These are phyloP conservation scores for Austrofundulus limnaeus DNA, from an alignment of 2,113 vertebrate genomes.

Conservation along the genomic window DNA sequence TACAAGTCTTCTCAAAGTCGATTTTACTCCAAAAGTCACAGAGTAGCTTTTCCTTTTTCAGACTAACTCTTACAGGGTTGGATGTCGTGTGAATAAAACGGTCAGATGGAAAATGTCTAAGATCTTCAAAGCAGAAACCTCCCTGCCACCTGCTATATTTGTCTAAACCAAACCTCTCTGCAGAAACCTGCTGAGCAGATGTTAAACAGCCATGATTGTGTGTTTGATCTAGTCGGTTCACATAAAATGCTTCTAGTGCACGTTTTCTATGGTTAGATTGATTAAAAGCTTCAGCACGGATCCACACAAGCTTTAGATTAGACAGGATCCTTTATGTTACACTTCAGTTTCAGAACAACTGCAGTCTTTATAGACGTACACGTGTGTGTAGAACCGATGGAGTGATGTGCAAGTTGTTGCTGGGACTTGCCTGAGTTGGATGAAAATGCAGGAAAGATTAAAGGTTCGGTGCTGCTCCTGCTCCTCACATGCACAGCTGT, in stretches of 20 bases:
- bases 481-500: not conserved
- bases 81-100: too few species aligned
- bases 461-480: not conserved
- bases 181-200: not conserved
- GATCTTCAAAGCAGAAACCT: not conserved
- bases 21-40: too few species aligned
- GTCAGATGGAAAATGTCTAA: not conserved
- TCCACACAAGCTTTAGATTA: too few species aligned
- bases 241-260: not conserved
- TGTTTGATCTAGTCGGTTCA: constrained; percentile 1
- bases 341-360: too few species aligned
- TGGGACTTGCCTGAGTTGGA: not conserved
- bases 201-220: not conserved
- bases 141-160: not conserved
- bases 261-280: not conserved
- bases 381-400: not conserved
- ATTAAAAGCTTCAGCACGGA: not conserved
- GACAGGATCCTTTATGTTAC: too few species aligned
- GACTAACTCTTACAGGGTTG: too few species aligned
- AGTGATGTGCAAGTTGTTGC: too few species aligned
- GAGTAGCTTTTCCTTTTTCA: too few species aligned
- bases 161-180: not conserved
- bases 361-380: not conserved
- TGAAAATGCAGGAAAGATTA: not conserved
- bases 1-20: too few species aligned